Conservation (phyloP, 2,113 vertebrate species). For the Crotalus viridis region DNA sequence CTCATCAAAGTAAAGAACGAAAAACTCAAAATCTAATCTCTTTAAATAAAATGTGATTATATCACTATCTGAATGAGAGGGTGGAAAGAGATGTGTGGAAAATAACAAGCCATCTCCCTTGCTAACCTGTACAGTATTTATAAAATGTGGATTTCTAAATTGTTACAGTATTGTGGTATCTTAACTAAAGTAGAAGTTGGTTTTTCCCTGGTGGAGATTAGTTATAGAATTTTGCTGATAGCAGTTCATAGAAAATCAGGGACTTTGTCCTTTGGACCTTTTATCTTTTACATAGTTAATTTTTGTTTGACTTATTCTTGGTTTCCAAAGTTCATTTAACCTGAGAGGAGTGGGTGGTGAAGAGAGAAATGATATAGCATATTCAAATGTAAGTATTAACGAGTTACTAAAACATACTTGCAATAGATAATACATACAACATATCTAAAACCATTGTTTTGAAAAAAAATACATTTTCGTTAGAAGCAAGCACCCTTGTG, state of each 20-base stretch:
- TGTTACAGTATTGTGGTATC: background rate
- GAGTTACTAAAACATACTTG: background rate
- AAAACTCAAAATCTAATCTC: background rate
- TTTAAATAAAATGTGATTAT: background rate
- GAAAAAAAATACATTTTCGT: background rate
- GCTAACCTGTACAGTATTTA: background rate
- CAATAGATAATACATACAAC: background rate
- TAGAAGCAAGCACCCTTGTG: background rate
- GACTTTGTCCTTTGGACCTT: slow-evolving; percentile 5
- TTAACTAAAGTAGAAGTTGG: background rate
- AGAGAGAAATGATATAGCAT: background rate
- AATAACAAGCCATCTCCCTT: background rate
- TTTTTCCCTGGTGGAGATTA: background rate
- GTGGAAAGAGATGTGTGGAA: background rate
- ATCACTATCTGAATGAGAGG: background rate
- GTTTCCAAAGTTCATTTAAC: slow-evolving; percentile 13
- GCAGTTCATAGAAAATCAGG: background rate
- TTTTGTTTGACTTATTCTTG: slow-evolving; percentile 12
- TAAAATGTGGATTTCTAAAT: background rate
- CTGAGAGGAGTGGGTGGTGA: background rate
- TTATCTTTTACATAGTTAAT: slow-evolving; percentile 7
- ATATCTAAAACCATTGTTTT: background rate
- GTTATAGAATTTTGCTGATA: background rate
- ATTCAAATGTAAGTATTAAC: background rate
- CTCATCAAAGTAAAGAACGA: background rate